Percentiles rank a stretch among this genome's conserved stretches.
phyloP scores from a whole-genome alignment of 2,888 invertebrate genomes.

The Sphinx pinastri region DNA sequence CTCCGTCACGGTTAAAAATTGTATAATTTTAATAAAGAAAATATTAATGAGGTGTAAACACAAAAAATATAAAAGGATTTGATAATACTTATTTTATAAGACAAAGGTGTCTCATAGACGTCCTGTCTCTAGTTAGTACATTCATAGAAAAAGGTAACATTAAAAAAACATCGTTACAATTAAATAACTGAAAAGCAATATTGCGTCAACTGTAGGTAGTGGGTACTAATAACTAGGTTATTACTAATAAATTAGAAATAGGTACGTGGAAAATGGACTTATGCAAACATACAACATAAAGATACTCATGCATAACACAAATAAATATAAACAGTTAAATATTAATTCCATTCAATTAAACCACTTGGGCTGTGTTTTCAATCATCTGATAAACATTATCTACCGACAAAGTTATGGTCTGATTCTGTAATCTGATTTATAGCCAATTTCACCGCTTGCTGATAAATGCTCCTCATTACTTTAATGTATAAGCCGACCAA shows the following conservation, averaged over 20 bases:
- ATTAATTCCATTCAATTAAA: neutral
- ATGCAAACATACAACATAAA: slow-evolving; percentile 7
- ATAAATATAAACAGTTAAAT: neutral
- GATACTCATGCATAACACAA: neutral
- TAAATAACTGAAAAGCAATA: neutral
- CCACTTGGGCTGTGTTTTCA: neutral
- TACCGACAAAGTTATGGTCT: neutral
- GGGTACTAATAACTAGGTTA: neutral
- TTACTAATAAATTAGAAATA: neutral
- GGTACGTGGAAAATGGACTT: neutral
- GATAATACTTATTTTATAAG: too few species aligned
- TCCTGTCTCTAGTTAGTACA: too few species aligned
- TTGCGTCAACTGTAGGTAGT: too few species aligned
- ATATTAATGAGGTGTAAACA: too few species aligned
- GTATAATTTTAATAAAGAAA: too few species aligned
- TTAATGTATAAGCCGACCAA: too few species aligned
- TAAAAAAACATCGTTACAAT: neutral
- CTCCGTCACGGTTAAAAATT: too few species aligned
- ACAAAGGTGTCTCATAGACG: too few species aligned
- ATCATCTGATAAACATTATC: neutral
- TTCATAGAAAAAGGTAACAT: neutral
- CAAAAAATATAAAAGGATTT: too few species aligned
- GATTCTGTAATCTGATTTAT: neutral
- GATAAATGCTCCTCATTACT: too few species aligned
- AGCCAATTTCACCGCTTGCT: too few species aligned